phyloP scores from a whole-genome alignment of 2,797 vertebrate species.

The Micromesistius poutassou region DNA sequence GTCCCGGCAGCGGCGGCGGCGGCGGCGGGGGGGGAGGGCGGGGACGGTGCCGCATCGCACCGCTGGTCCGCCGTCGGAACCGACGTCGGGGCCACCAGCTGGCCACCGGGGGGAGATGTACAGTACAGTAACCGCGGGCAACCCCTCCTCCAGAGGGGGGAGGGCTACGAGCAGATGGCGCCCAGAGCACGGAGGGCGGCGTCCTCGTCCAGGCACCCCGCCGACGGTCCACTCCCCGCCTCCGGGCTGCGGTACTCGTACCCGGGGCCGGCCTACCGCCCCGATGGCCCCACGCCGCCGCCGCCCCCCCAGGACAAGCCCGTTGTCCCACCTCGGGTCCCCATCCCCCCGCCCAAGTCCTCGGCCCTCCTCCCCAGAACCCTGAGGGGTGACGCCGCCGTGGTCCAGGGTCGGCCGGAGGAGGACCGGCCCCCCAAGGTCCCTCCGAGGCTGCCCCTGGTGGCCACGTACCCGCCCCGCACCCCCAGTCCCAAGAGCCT shows the following conservation, averaged over 20 bases:
- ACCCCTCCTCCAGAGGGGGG: slow-evolving; percentile 23
- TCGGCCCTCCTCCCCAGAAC: slow-evolving; percentile 55
- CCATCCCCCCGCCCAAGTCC: slow-evolving; percentile 81
- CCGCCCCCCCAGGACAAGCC: slow-evolving; percentile 75
- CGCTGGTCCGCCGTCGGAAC: slow-evolving; percentile 28
- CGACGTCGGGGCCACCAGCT: slow-evolving; percentile 22
- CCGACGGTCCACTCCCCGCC: slow-evolving; percentile 62
- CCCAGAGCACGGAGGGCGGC: slow-evolving; percentile 29
- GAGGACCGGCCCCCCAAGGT: slow-evolving; percentile 89
- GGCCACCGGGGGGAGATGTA: slow-evolving; percentile 18
- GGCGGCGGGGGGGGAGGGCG: slow-evolving; percentile 37
- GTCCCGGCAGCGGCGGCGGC: slow-evolving; percentile 33
- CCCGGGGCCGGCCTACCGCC: slow-evolving; percentile 50
- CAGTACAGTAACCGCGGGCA: slow-evolving; percentile 17
- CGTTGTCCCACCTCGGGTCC: slow-evolving; percentile 86
- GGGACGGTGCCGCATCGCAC: slow-evolving; percentile 22
- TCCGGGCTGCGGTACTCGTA: slow-evolving; percentile 72
- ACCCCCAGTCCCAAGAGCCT: slow-evolving; percentile 92
- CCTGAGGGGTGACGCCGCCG: slow-evolving; percentile 72
- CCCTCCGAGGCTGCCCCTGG: slow-evolving; percentile 86
- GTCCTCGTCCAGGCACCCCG: slow-evolving; percentile 39
- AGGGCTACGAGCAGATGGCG: slow-evolving; percentile 26
- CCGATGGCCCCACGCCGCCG: slow-evolving; percentile 20
- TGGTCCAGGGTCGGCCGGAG: slow-evolving; percentile 62
- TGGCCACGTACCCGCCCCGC: slow-evolving; percentile 80